Conservation (phyloP, 2,888 invertebrate species). For the Coronaproctus castanopsis region DNA sequence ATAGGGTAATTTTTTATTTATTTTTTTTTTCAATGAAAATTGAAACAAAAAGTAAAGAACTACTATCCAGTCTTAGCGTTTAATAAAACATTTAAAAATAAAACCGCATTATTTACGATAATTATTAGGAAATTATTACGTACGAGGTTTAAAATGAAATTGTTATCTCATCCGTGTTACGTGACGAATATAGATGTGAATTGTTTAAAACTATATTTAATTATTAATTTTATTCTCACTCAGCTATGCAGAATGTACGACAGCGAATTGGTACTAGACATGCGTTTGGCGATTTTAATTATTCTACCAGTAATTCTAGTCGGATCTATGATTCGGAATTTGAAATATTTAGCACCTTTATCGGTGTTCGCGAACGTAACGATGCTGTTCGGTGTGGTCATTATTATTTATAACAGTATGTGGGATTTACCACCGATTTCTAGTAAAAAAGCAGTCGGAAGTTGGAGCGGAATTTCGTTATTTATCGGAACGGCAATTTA, state of each 20-base stretch:
- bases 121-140: too few species aligned
- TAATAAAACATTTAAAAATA: too few species aligned
- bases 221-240: too few species aligned
- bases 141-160: too few species aligned
- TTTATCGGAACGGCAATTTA: conserved; percentile 92
- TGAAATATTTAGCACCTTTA: conserved; percentile 55
- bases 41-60: too few species aligned
- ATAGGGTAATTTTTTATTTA: too few species aligned
- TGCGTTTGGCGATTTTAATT: conserved; percentile 50
- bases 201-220: too few species aligned
- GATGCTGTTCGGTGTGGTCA: conserved; percentile 48
- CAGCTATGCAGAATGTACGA: conserved; percentile 48
- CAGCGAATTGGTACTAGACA: conserved; percentile 27
- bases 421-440: conserved; percentile 45
- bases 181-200: too few species aligned
- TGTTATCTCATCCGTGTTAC: too few species aligned
- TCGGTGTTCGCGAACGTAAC: conserved; percentile 59
- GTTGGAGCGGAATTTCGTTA: conserved; percentile 42
- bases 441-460: conserved; percentile 38
- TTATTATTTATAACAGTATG: conserved; percentile 55
- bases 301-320: conserved; percentile 49
- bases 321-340: conserved; percentile 51
- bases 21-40: too few species aligned
- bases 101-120: too few species aligned
- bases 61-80: too few species aligned